phyloP scores from a whole-genome alignment of 2,797 vertebrate species.

The Lycodopsis pacificus region DNA sequence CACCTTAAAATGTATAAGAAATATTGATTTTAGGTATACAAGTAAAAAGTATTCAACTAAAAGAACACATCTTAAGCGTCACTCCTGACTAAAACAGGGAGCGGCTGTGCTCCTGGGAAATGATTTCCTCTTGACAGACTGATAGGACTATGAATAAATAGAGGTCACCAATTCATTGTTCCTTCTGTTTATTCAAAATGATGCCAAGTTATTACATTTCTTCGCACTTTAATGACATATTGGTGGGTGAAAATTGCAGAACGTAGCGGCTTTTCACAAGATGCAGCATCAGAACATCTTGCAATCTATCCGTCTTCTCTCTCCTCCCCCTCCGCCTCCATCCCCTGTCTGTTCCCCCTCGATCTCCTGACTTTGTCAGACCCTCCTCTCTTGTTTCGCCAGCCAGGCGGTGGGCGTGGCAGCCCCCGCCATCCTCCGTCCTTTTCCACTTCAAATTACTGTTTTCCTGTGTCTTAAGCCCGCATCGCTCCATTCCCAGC shows the following conservation, averaged over 20 bases:
- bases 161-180: background rate
- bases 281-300: conserved; percentile 6
- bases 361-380: conserved; percentile 41
- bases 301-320: background rate
- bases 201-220: background rate
- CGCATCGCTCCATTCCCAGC: conserved; percentile 3
- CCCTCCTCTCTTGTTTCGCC: conserved; percentile 26
- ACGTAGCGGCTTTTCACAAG: background rate
- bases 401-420: conserved; percentile 26
- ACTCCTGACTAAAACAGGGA: background rate
- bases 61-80: background rate
- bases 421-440: conserved; percentile 8
- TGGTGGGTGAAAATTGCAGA: background rate
- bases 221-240: conserved; percentile 3
- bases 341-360: conserved; percentile 22
- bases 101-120: background rate
- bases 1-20: background rate
- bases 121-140: background rate
- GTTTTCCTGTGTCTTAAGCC: conserved; percentile 51
- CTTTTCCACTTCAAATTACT: conserved; percentile 42
- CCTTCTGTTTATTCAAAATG: background rate
- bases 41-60: background rate
- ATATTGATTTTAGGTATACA: background rate
- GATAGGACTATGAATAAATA: background rate
- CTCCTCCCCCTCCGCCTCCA: background rate